Evolutionary conservation across 2,888 invertebrate genomes (phyloP).

Genomic region (Thymelicus sylvestris): DNA sequence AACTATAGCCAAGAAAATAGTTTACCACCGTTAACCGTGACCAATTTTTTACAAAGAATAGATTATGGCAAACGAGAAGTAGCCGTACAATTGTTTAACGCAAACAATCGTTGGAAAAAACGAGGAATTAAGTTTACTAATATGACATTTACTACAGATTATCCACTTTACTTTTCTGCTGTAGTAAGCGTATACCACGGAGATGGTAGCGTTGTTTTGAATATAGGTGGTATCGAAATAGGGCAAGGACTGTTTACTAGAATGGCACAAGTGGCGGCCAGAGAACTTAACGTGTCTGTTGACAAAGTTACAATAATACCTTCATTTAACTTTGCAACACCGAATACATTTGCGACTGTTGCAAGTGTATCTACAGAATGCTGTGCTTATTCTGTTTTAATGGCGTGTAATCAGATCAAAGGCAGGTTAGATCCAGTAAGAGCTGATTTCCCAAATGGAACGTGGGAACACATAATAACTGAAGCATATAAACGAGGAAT

Average conservation of each 20-base stretch:
- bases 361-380: constrained; percentile 86
- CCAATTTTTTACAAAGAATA: constrained; percentile 50
- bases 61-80: constrained; percentile 81
- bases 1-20: constrained; percentile 79
- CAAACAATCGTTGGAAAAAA: constrained; percentile 90
- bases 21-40: constrained; percentile 77
- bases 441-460: constrained; percentile 14
- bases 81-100: constrained; percentile 82
- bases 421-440: constrained; percentile 12
- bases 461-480: constrained; percentile 48
- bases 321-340: constrained; percentile 79
- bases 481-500: constrained; percentile 55
- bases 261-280: constrained; percentile 90
- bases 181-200: constrained; percentile 87
- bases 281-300: constrained; percentile 87
- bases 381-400: constrained; percentile 79
- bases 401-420: constrained; percentile 78
- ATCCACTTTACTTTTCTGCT: constrained; percentile 82
- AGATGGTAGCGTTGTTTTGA: constrained; percentile 88
- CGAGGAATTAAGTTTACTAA: constrained; percentile 86
- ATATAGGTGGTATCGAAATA: constrained; percentile 88
- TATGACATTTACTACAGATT: constrained; percentile 85
- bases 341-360: constrained; percentile 87
- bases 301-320: constrained; percentile 85
- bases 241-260: constrained; percentile 93